phyloP scores from a whole-genome alignment of 2,888 invertebrate species.

The Synanthedon myopaeformis region DNA sequence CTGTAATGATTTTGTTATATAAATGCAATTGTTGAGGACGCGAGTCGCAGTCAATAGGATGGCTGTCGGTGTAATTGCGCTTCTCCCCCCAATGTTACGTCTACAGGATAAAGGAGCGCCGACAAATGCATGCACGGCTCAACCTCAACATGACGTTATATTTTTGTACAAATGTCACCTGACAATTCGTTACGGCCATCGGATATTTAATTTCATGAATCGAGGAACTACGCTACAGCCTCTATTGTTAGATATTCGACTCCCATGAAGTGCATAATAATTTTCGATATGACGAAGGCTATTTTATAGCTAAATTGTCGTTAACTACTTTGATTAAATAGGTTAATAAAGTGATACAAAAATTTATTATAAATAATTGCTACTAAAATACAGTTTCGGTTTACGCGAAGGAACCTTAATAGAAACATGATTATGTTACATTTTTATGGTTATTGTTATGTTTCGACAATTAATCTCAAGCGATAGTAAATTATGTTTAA shows the following conservation, averaged over 20 bases:
- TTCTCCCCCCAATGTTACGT: slow-evolving; percentile 6
- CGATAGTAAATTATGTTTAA: no score
- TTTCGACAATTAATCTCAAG: no score
- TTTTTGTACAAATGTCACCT: slow-evolving; percentile 7
- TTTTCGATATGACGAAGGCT: no score
- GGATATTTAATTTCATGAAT: slow-evolving; percentile 33
- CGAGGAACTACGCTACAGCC: slow-evolving; percentile 46
- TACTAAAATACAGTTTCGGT: no score
- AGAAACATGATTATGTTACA: no score
- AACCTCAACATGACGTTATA: neutral
- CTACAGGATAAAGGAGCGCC: slow-evolving; percentile 23
- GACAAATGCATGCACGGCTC: slow-evolving; percentile 7
- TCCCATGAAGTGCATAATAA: slow-evolving; percentile 25
- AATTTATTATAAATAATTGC: no score
- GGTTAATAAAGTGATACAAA: no score
- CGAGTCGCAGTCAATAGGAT: neutral
- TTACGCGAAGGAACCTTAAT: no score
- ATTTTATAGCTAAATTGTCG: no score
- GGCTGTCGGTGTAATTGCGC: slow-evolving; percentile 3
- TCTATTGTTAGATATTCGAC: slow-evolving; percentile 35
- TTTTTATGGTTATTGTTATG: no score
- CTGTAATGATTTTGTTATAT: neutral
- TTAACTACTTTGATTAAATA: no score
- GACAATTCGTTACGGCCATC: slow-evolving; percentile 34
- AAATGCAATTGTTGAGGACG: slow-evolving; percentile 6